phyloP scores from a whole-genome alignment of 1,140 invertebrate genomes.

The Geopemphigus sp. region DNA sequence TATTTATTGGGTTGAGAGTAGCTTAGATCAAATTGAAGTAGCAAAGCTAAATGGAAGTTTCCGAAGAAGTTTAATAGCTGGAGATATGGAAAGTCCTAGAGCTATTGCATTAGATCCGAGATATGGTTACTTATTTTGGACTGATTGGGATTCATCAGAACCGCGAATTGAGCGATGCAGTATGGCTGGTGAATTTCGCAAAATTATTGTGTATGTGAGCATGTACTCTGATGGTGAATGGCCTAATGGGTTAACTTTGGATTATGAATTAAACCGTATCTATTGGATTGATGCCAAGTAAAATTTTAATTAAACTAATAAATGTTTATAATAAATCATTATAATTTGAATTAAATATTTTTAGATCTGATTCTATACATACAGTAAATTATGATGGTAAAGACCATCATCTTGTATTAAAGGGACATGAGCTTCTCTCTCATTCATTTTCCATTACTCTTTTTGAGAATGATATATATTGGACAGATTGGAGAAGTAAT shows the following conservation, averaged over 20 bases:
- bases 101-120: conserved; percentile 83
- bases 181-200: conserved; percentile 62
- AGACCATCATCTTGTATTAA: conserved; percentile 59
- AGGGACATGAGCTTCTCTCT: conserved; percentile 60
- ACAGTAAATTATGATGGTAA: conserved; percentile 67
- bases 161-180: conserved; percentile 64
- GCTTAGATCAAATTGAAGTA: conserved; percentile 87
- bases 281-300: conserved; percentile 72
- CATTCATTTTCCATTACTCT: conserved; percentile 68
- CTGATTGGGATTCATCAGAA: conserved; percentile 60
- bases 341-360: conserved; percentile 22
- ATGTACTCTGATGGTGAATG: conserved; percentile 61
- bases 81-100: conserved; percentile 80
- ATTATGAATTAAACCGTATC: conserved; percentile 61
- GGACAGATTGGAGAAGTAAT: conserved; percentile 70
- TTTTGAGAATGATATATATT: conserved; percentile 66
- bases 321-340: background rate
- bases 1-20: conserved; percentile 81
- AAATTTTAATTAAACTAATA: conserved; percentile 35
- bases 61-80: conserved; percentile 75
- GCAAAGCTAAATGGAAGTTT: conserved; percentile 76
- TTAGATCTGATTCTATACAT: conserved; percentile 79
- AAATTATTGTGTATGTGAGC: conserved; percentile 59
- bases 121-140: conserved; percentile 69
- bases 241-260: conserved; percentile 69